Evolutionary conservation across 2,113 vertebrate genomes (phyloP), one percentile per base, ranked within the genome.

Genomic region (Ancistrus triradiatus): DNA sequence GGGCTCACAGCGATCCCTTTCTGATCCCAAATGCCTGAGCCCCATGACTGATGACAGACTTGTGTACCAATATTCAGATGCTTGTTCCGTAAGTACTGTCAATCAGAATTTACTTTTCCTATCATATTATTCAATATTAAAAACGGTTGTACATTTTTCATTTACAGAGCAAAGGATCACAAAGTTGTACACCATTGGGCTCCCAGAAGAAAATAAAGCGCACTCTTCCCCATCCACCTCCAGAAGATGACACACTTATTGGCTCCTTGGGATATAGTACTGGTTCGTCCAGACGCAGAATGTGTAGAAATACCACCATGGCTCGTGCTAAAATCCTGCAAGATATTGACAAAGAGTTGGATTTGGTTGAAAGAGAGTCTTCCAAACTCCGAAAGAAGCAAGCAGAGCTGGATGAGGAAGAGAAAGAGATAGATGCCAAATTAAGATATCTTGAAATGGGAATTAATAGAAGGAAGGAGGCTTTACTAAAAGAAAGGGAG

Each of bases 341-440:
- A 74, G 96, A 99, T 73, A 99, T 99, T 78, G 96, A 99, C 81
- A 91, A 96, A 74, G 96, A 99, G 79, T 85, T 99, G 56, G 93
- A 99, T 79, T 85, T 99, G 52, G 95, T 99, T 0, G 96, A 98
- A 76, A 88, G 95, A 71, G 96, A 99, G 78, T 99, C 96, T 44
- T 97, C 95, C 44, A 99, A 99, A 75, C 93, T 99, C 53, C 90
- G 96, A 42, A 99, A 97, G 78, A 98, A 98, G 76, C 96, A 99
- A 80, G 96, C 96, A 68, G 95, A 99, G 76, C 85, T 99, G 47
- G 96, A 99, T 75, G 95, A 99, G 77, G 96, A 99, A 64, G 96
- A 99, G 77, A 99, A 98, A 72, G 96, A 99, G 80, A 99, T 99
- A 68, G 96, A 99, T 72, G 96, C 96, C 68, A 99, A 98, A 56